Evolutionary conservation across 2,888 invertebrate species (phyloP).

Genomic region (Drosophila meridiana): DNA sequence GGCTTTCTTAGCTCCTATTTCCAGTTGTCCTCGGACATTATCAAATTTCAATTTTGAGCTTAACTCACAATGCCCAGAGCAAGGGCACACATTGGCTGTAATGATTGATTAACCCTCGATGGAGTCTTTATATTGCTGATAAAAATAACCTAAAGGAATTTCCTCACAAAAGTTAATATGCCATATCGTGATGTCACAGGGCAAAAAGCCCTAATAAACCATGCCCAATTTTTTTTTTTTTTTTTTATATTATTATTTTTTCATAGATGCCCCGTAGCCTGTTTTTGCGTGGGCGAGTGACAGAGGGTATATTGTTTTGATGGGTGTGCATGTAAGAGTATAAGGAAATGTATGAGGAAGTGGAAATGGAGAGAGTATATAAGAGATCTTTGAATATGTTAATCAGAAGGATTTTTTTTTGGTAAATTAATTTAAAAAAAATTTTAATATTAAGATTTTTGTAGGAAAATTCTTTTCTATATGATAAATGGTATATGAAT

Average conservation of each 20-base stretch:
- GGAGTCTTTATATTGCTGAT: slow-evolving; percentile 19
- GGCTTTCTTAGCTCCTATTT: background rate
- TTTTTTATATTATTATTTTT: background rate
- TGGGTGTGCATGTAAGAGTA: background rate
- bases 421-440: too few species aligned
- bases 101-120: slow-evolving; percentile 48
- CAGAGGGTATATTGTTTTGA: background rate
- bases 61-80: background rate
- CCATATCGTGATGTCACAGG: slow-evolving; percentile 48
- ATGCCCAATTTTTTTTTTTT: slow-evolving; percentile 7
- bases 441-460: too few species aligned
- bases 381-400: background rate
- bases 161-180: slow-evolving; percentile 58
- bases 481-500: too few species aligned
- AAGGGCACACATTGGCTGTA: background rate
- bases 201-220: slow-evolving; percentile 29
- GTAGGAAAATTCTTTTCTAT: too few species aligned
- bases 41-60: slow-evolving; percentile 29
- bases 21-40: background rate
- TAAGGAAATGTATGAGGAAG: background rate
- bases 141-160: slow-evolving; percentile 11
- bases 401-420: background rate
- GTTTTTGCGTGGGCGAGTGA: background rate
- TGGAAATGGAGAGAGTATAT: background rate
- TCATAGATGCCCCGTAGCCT: background rate